Percentiles rank a stretch among this genome's conserved stretches.
phyloP scores from a whole-genome alignment of 2,888 invertebrate genomes.

The Cantharis flavilabris region DNA sequence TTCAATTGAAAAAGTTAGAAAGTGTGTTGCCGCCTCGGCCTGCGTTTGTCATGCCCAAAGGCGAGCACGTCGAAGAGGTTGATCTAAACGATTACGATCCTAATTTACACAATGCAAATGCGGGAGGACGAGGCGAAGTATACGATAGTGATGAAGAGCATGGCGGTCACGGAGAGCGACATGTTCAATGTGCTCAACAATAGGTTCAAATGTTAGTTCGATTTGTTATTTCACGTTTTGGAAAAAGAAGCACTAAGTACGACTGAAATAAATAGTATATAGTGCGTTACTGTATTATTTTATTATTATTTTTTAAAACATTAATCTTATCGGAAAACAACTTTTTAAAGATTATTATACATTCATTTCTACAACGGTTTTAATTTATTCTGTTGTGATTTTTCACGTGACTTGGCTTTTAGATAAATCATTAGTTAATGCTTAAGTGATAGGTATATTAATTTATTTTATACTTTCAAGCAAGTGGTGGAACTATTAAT shows the following conservation, averaged over 20 bases:
- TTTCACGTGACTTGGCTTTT: constrained; percentile 8
- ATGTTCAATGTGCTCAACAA: constrained; percentile 84
- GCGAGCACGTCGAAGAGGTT: constrained; percentile 86
- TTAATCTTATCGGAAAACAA: neutral
- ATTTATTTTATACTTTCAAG: constrained; percentile 11
- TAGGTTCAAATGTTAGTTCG: constrained; percentile 55
- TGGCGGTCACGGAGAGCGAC: constrained; percentile 61
- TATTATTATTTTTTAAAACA: constrained; percentile 4
- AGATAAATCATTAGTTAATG: constrained; percentile 17
- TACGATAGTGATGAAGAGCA: constrained; percentile 74
- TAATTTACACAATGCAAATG: constrained; percentile 57
- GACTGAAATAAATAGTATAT: constrained; percentile 6
- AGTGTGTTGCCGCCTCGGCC: constrained; percentile 74
- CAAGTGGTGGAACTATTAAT: neutral
- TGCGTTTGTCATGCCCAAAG: constrained; percentile 70
- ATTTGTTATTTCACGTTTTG: constrained; percentile 53
- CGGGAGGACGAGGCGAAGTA: constrained; percentile 64
- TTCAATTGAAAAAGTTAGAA: constrained; percentile 72
- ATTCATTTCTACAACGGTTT: neutral
- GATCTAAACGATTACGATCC: constrained; percentile 77
- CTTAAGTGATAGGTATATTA: neutral
- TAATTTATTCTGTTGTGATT: neutral
- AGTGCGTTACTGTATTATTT: constrained; percentile 1
- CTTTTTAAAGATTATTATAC: neutral
- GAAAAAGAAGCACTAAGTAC: constrained; percentile 48